Evolutionary conservation across 2,797 vertebrate species (phyloP), one percentile per base, ranked within the genome.

Genomic region (Calcarius lapponicus): DNA sequence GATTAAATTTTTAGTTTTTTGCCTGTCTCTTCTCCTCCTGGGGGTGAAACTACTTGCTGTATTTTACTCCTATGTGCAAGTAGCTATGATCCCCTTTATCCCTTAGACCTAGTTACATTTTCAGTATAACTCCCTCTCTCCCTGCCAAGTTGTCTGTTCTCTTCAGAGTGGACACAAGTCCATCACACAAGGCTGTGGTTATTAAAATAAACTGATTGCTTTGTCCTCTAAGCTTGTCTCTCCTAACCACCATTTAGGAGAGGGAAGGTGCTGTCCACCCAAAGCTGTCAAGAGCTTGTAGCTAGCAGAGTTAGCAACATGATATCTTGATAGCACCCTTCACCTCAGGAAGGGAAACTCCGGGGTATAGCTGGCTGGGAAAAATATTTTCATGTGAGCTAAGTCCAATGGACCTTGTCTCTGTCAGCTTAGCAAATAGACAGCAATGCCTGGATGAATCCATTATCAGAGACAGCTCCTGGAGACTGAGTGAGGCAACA

Each of bases 81-180:
- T 13, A 79, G 7, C 29, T 89, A 9, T 42, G 18, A 13, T 9
- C 2, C 9, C 6, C 10, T 11, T 70, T 73, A 51, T 19, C 18
- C 21, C 22, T 66, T 92, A 48, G 6, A 11, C 43, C 26, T 58
- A 40, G 2, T 15, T 73, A 26, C 11, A 38, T 88, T 92, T 88
- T 51, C 48, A 73, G 6, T 7, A 17, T 21, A 47, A n/a, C 16
- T 17, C 48, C 4, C 7, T 62, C 34, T 54, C 5, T 2, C 13
- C 3, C 8, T 1, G 2, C 16, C n/a, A 48, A 51, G 10, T 0
- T 71, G 7, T 17, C 40, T 51, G 21, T 53, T 8, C 50, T 67
- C 42, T 83, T 66, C 53, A 54, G n/a, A 11, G 8, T 32, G 14
- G 22, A 36, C 53, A 83, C 61, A 86, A 51, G 19, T 13, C 32